Conservation (phyloP, 2,113 vertebrate species). For the Manacus vitellinus region DNA sequence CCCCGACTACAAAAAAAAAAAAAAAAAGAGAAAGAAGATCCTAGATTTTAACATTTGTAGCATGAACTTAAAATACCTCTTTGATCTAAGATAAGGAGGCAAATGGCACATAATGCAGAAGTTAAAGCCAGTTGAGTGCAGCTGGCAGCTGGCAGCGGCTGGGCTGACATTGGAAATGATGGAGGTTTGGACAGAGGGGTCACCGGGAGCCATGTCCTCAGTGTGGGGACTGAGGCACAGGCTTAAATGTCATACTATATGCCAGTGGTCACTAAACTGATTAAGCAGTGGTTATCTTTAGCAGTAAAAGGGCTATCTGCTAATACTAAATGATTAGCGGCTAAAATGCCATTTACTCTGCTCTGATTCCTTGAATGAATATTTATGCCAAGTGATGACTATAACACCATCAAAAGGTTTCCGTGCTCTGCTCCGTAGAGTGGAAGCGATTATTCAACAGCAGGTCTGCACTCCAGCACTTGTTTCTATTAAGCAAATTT, state of each 20-base stretch:
- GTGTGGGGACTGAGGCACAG: neutral
- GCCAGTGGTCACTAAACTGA: constrained; percentile 69
- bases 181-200: neutral
- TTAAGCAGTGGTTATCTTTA: constrained; percentile 66
- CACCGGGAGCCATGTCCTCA: neutral
- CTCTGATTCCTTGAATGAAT: constrained; percentile 72
- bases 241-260: constrained; percentile 53
- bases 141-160: neutral
- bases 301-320: constrained; percentile 67
- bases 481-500: constrained; percentile 71
- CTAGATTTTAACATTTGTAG: neutral
- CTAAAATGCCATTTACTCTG: constrained; percentile 72
- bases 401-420: constrained; percentile 65
- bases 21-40: neutral
- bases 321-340: constrained; percentile 67
- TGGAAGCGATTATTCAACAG: constrained; percentile 61
- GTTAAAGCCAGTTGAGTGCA: neutral
- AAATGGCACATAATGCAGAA: neutral
- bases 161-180: neutral
- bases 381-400: constrained; percentile 71
- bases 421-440: constrained; percentile 37
- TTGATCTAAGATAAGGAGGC: constrained; percentile 32
- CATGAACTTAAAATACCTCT: neutral
- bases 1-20: neutral
- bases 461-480: constrained; percentile 53